Evolutionary conservation across 2,888 invertebrate genomes (phyloP), one percentile per base, ranked within the genome.

Genomic region (Caenorhabditis panamensis): DNA sequence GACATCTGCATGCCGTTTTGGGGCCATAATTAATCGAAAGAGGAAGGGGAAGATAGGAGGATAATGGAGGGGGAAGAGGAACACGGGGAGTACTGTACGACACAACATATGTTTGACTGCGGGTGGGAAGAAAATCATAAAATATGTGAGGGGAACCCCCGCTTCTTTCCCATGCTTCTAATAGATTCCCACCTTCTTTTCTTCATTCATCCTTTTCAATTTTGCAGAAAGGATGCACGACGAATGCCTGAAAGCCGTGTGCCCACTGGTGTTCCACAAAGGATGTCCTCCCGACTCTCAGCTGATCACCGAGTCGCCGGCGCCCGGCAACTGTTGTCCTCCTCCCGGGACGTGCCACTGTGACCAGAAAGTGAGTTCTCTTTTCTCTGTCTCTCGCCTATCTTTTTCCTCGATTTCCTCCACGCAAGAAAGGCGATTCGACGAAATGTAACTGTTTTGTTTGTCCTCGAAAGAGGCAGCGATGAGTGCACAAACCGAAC

Each of bases 241-340:
- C 8, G 75, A 75, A 16, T 86, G 90, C 87, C 56, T 84, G 69
- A 83, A 88, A 61, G 88, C 86, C 8, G 71, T 81, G 61, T 90
- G 90, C 73, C 73, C 84, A 20, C 79, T 88, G 8, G 87, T 89
- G 37, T 88, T 89, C 78, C 87, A 88, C 51, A 88, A 89, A 24
- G 82, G 86, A 22, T 91, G 92, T 68, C 89, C 91, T 5, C 82
- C 83, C 11, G 89, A 89, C 80, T 87, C 89, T 5, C 76, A 82
- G 37, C 71, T 86, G 6, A 88, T 90, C 83, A 86, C 84, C 41
- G 51, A 63, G 72, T 87, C 89, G 79, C 85, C 87, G 28, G 86
- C 84, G 28, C 87, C 84, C 31, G 88, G 89, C 44, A 89, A 90
- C 84, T 88, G 91, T 75, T 89, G 89, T 79, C 83, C 78, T 11